Percentiles rank a stretch among this genome's conserved stretches.
Evolutionary conservation across 2,797 vertebrate species (phyloP).

Genomic region (Babyrousa celebensis): DNA sequence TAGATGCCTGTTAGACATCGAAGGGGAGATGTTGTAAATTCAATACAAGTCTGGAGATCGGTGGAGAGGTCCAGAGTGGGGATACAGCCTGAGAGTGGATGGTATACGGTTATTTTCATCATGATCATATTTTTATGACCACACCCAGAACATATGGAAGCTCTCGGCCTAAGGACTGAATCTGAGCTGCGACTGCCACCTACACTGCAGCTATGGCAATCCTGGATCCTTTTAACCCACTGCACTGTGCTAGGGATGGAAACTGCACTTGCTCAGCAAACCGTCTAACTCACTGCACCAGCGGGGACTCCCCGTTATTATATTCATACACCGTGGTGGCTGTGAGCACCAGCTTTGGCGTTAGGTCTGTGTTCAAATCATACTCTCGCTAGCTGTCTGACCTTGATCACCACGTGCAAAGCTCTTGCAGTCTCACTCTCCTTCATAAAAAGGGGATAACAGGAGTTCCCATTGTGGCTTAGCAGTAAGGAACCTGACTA

Average conservation of each 20-base stretch:
- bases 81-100: accelerated
- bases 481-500: too few relatives aligned
- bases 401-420: accelerated
- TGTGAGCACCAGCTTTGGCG: neutral
- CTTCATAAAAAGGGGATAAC: neutral
- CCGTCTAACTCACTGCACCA: too few relatives aligned
- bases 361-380: neutral
- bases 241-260: too few relatives aligned
- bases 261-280: too few relatives aligned
- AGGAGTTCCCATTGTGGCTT: too few relatives aligned
- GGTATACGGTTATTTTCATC: accelerated
- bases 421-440: neutral
- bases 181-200: too few relatives aligned
- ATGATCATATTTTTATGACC: neutral
- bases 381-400: neutral
- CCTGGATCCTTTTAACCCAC: too few relatives aligned
- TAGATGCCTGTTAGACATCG: neutral
- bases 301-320: too few relatives aligned
- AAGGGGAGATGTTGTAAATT: neutral
- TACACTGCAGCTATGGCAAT: too few relatives aligned
- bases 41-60: neutral
- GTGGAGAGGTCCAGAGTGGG: neutral
- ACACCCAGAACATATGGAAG: too few relatives aligned
- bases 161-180: too few relatives aligned
- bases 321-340: neutral